phyloP scores from a whole-genome alignment of 2,888 invertebrate species.

The Leptinotarsa rubiginosa region DNA sequence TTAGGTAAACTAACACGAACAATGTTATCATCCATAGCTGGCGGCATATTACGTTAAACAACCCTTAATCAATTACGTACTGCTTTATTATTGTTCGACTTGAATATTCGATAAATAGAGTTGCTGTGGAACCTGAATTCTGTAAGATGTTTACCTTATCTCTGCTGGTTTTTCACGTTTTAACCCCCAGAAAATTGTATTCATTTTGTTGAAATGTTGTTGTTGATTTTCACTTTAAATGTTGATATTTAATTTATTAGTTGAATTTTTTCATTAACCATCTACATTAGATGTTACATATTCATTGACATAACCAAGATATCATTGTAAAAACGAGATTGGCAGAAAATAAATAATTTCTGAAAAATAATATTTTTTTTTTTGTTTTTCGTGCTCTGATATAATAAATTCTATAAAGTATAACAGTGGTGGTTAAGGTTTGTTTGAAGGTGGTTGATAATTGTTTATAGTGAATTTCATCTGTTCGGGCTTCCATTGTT shows the following conservation, averaged over 20 bases:
- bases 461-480: too few species aligned
- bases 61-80: conserved; percentile 17
- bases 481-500: too few species aligned
- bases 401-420: too few species aligned
- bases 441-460: too few species aligned
- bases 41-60: conserved; percentile 19
- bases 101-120: not conserved
- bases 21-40: conserved; percentile 37
- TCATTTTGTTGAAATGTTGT: not conserved
- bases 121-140: not conserved
- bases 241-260: not conserved
- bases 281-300: not conserved
- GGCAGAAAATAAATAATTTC: not conserved
- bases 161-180: too few species aligned
- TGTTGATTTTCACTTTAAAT: not conserved
- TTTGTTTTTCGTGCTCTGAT: too few species aligned
- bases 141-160: too few species aligned
- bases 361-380: not conserved
- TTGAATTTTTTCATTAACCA: not conserved
- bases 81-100: not conserved
- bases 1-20: conserved; percentile 45
- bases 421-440: too few species aligned
- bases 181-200: too few species aligned
- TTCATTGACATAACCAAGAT: too few species aligned
- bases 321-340: too few species aligned